These are phyloP conservation scores for Lepetodrilus schrolli DNA, from an alignment of 2,888 invertebrate species.

Conservation along the genomic window DNA sequence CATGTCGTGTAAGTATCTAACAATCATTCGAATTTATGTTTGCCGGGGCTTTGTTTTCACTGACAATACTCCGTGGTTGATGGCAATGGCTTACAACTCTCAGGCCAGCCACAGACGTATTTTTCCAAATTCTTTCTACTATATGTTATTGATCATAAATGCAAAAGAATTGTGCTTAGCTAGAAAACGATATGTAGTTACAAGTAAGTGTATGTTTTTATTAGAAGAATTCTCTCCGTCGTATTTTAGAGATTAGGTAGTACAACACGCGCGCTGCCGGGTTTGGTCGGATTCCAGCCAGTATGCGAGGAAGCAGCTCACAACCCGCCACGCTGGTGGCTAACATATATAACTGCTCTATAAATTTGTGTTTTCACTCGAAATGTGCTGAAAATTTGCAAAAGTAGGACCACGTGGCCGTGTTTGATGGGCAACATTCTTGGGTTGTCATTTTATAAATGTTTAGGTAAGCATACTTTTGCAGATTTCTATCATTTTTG, in stretches of 20 bases:
- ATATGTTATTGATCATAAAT: slow-evolving; percentile 33
- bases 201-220: slow-evolving; percentile 32
- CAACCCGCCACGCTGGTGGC: no score
- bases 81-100: not conserved
- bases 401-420: no score
- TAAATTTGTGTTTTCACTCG: not conserved
- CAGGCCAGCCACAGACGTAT: slow-evolving; percentile 2
- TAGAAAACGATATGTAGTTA: slow-evolving; percentile 30
- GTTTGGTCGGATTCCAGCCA: no score
- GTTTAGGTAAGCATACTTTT: no score
- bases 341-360: no score
- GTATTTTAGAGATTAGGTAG: slow-evolving; percentile 12
- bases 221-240: not conserved
- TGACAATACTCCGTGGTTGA: slow-evolving; percentile 29
- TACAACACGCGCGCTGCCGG: not conserved
- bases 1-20: slow-evolving; percentile 16
- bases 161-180: slow-evolving; percentile 32
- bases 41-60: slow-evolving; percentile 28
- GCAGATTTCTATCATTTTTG: no score
- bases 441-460: no score
- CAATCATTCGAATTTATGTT: slow-evolving; percentile 28
- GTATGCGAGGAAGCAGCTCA: no score
- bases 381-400: not conserved
- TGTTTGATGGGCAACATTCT: no score
- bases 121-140: slow-evolving; percentile 25